These are phyloP conservation scores for Sylvicola cinctus DNA, from an alignment of 2,888 invertebrate species.

Conservation along the genomic window DNA sequence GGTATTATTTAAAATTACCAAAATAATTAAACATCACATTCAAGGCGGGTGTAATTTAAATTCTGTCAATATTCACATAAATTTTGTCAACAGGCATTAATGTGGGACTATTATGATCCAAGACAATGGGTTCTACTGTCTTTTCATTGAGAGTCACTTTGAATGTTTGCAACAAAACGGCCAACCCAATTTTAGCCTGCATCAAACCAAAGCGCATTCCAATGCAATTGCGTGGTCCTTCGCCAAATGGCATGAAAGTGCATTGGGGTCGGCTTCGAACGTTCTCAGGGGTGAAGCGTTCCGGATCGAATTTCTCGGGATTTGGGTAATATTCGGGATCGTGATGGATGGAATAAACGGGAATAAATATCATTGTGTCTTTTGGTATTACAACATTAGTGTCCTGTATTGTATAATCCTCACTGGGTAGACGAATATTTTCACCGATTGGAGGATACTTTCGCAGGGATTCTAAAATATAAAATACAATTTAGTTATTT, in stretches of 20 bases:
- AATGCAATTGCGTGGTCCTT: constrained; percentile 14
- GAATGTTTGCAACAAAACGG: background rate
- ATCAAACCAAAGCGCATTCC: constrained; percentile 3
- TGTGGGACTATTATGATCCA: too few relatives aligned
- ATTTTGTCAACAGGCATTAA: too few relatives aligned
- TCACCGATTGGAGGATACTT: constrained; percentile 18
- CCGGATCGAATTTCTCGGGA: constrained; percentile 20
- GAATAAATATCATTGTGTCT: constrained; percentile 10
- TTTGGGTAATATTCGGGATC: constrained; percentile 18
- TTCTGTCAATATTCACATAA: too few relatives aligned
- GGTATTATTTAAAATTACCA: too few relatives aligned
- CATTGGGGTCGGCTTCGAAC: constrained; percentile 11
- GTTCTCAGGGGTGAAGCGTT: constrained; percentile 15
- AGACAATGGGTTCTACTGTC: too few relatives aligned
- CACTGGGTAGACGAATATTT: constrained; percentile 13
- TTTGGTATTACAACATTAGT: background rate
- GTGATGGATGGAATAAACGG: constrained; percentile 16
- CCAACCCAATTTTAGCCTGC: background rate
- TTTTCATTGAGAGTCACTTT: too few relatives aligned
- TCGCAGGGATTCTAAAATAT: constrained; percentile 20
- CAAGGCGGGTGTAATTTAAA: too few relatives aligned
- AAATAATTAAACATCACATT: too few relatives aligned
- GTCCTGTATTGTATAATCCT: constrained; percentile 8
- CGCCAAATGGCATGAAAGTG: constrained; percentile 17
- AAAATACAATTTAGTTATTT: background rate